Percentiles rank a stretch among this genome's conserved stretches.
Conservation (phyloP, 2,888 invertebrate species). For the Phlogophora meticulosa region DNA sequence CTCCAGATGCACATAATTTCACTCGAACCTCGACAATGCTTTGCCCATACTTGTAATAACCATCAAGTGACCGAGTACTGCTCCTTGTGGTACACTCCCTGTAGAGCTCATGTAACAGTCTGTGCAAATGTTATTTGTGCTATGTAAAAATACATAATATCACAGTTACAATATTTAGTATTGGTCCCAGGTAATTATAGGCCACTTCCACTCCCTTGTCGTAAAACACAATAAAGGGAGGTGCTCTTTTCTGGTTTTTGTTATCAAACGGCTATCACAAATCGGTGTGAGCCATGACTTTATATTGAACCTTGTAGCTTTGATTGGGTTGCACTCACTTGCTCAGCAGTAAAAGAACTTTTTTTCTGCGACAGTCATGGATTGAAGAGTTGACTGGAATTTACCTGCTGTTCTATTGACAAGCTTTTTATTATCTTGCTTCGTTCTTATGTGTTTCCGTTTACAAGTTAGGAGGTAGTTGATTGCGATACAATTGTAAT, state of each 20-base stretch:
- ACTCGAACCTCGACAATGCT: not conserved
- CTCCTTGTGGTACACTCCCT: slow-evolving; percentile 19
- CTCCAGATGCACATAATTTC: not conserved
- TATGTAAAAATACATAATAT: not conserved
- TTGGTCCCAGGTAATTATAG: not conserved
- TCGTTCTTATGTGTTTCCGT: too few relatives aligned
- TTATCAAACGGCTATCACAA: slow-evolving; percentile 24
- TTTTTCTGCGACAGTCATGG: not conserved
- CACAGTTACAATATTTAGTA: not conserved
- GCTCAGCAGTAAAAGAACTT: not conserved
- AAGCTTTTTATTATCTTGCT: too few relatives aligned
- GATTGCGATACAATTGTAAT: too few relatives aligned
- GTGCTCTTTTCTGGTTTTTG: not conserved
- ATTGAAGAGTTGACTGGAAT: not conserved
- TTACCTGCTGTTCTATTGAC: too few relatives aligned
- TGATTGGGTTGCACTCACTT: not conserved
- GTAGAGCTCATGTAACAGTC: not conserved
- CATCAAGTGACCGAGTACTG: not conserved
- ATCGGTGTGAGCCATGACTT: not conserved
- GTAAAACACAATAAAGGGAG: not conserved
- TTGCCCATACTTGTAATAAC: not conserved
- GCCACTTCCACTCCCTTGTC: not conserved
- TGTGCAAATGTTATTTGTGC: not conserved
- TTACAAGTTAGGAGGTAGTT: too few relatives aligned
- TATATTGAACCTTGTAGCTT: not conserved